Evolutionary conservation across 1,140 invertebrate genomes (phyloP).

Genomic region (Drosophila littoralis): DNA sequence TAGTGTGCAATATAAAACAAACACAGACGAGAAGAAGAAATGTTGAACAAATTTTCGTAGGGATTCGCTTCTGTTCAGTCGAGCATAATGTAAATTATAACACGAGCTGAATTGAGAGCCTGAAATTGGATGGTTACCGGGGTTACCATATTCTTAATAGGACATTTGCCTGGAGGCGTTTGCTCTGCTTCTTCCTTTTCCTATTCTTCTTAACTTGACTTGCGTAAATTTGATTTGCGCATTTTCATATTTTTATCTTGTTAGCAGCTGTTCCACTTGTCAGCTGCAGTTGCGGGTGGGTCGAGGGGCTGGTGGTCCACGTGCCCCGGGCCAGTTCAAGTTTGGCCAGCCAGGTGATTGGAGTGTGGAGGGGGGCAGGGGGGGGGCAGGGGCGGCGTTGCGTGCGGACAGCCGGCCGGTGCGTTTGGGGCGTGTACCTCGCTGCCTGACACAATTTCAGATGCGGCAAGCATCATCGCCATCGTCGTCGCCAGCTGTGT

Average conservation of each 20-base stretch:
- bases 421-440: slow-evolving; percentile 3
- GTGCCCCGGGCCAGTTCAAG: no score
- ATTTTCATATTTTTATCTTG: neutral
- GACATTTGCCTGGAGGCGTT: neutral
- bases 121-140: neutral
- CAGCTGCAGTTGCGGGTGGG: no score
- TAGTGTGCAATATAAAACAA: no score
- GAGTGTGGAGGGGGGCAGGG: neutral
- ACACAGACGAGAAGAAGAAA: neutral
- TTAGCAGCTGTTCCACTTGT: neutral
- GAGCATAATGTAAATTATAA: neutral
- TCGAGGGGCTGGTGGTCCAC: no score
- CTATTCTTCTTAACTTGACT: neutral
- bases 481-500: neutral
- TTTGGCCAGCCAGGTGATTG: neutral
- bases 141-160: neutral
- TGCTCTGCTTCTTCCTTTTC: neutral
- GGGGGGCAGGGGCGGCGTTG: neutral
- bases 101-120: neutral
- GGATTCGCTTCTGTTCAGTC: neutral
- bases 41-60: neutral
- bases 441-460: slow-evolving; percentile 16
- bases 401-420: slow-evolving; percentile 2
- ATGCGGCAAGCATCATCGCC: neutral
- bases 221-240: no score